phyloP scores from a whole-genome alignment of 2,797 vertebrate species.

The Okamejei kenojei region DNA sequence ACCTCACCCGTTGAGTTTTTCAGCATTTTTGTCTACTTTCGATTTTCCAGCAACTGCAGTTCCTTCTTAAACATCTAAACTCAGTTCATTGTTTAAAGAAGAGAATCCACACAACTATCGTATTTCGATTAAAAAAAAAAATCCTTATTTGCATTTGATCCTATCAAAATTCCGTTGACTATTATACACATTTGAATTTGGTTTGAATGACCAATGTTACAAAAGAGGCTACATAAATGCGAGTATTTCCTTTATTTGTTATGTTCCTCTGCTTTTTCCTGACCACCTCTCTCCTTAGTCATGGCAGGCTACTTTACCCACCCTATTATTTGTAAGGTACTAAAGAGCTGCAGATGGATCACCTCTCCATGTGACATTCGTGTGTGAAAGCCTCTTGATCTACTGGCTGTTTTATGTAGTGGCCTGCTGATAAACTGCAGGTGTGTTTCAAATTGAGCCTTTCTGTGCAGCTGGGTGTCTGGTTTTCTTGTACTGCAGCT shows the following conservation, averaged over 20 bases:
- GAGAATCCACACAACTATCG: neutral
- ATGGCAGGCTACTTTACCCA: neutral
- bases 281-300: neutral
- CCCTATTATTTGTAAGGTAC: constrained; percentile 17
- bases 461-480: neutral
- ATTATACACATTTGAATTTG: too few species aligned
- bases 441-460: constrained; percentile 4
- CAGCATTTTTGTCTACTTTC: too few species aligned
- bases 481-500: neutral
- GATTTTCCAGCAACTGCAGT: too few species aligned
- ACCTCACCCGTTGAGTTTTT: too few species aligned
- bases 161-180: too few species aligned
- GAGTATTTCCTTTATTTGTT: neutral
- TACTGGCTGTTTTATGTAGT: constrained; percentile 12
- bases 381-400: constrained; percentile 14
- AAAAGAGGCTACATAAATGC: neutral
- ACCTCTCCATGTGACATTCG: constrained; percentile 9
- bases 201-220: neutral
- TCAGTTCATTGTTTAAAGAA: neutral
- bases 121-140: neutral
- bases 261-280: neutral
- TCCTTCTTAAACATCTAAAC: too few species aligned
- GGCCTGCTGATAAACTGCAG: constrained; percentile 25
- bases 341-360: constrained; percentile 23
- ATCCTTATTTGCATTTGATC: too few species aligned